Conservation (phyloP, 2,888 invertebrate genomes). For the Anorthoa munda region DNA sequence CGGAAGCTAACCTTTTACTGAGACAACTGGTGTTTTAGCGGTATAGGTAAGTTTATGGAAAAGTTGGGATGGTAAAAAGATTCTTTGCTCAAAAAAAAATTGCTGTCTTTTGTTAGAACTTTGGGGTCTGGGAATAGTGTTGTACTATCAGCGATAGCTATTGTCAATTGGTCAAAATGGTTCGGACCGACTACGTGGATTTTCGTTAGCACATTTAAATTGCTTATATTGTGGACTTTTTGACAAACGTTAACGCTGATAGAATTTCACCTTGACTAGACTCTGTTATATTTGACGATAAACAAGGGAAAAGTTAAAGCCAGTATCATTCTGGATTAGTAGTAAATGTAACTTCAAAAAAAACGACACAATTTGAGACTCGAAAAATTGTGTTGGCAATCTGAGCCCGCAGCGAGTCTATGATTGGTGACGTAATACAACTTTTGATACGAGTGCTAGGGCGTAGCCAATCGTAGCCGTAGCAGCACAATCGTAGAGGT, state of each 20-base stretch:
- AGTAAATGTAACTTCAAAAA: background rate
- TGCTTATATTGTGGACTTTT: no score
- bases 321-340: background rate
- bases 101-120: no score
- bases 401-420: background rate
- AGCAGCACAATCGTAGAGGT: slow-evolving; percentile 17
- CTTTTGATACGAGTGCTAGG: slow-evolving; percentile 29
- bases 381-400: background rate
- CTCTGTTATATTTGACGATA: no score
- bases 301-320: background rate
- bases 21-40: slow-evolving; percentile 15
- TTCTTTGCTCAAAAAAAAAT: no score
- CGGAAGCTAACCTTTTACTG: slow-evolving; percentile 41
- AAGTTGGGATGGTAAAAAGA: background rate
- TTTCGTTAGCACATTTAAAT: no score
- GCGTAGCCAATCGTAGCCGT: slow-evolving; percentile 11
- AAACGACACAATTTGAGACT: background rate
- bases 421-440: slow-evolving; percentile 17
- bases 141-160: no score
- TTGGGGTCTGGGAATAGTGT: no score
- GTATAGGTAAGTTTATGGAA: background rate
- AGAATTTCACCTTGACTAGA: no score
- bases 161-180: no score
- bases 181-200: no score
- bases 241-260: no score